Base-by-base conservation (phyloP, 2,113 vertebrate species). In the Alces alces region DNA sequence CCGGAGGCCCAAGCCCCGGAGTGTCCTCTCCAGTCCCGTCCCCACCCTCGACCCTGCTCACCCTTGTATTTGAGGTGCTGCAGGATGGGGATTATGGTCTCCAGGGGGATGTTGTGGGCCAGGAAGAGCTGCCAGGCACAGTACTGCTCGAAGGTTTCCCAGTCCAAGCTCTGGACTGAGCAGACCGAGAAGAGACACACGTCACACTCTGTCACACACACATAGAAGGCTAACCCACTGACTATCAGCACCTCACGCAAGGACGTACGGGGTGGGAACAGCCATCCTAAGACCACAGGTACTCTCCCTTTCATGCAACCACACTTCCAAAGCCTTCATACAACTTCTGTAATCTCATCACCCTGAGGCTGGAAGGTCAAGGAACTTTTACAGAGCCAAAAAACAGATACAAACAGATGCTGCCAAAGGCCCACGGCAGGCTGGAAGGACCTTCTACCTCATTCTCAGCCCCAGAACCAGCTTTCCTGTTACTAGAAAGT, bases 81-180 rank as follows among this genome's bases (percentile, higher is more conserved):
- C 66, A 99, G 98, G 97, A 99, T 99, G 39, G 99, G 99, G 95
- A 99, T 99, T 93, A 99, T 99, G 97, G 99, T 99, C 96, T 99
- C 99, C 98, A 99, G 98, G 0, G 99, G 99, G 60, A 99, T 99
- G 96, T 99, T 99, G 98, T 99, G 99, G 0, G 99, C 99, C 91
- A 99, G 99, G 92, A 99, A 99, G 57, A 99, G 99, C 98, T 99
- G 99, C 99, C 99, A 99, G 2, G 99, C 99, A 98, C 99, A 99
- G 98, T 99, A 99, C 98, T 99, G 99, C 97, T 99, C 99, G 66
- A 99, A 99, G 1, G 99, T 99, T 98, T 99, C 99, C 99, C 99
- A 99, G 76, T 99, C 99, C 93, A 99, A 98, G 96, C 99, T 99
- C 98, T 99, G 99, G 96, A 99, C 99, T 99, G 82, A 88, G 58